Evolutionary conservation across 2,113 vertebrate genomes (phyloP).

Genomic region (Rhizomys pruinosus): DNA sequence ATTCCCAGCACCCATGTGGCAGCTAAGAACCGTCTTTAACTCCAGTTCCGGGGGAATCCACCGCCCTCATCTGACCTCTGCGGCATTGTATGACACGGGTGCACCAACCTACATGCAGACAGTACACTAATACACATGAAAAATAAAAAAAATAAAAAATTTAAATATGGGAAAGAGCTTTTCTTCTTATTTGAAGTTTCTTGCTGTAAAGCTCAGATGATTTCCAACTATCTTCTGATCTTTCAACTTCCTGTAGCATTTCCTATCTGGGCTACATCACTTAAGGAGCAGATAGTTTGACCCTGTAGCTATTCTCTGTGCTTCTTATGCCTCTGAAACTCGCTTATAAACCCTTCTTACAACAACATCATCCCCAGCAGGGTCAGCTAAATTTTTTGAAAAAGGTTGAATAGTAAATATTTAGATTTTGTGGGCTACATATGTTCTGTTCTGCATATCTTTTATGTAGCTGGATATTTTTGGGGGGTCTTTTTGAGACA

Average conservation of each 20-base stretch:
- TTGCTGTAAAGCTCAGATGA: neutral
- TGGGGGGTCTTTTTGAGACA: too few species aligned
- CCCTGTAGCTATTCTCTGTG: neutral
- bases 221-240: neutral
- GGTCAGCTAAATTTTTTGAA: neutral
- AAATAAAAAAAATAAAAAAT: too few species aligned
- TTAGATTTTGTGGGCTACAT: conserved; percentile 16
- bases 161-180: neutral
- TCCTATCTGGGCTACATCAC: neutral
- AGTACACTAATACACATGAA: too few species aligned
- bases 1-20: too few species aligned
- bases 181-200: neutral
- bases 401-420: conserved; percentile 31
- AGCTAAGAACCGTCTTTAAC: too few species aligned
- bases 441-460: neutral
- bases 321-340: neutral
- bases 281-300: neutral
- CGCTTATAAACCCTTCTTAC: neutral
- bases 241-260: neutral
- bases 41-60: too few species aligned
- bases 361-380: neutral
- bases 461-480: neutral
- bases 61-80: too few species aligned
- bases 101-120: too few species aligned
- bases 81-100: too few species aligned